phyloP scores from a whole-genome alignment of 30 jellyfish, hydroid and myxozoan species.

The Rhopilema esculentum region DNA sequence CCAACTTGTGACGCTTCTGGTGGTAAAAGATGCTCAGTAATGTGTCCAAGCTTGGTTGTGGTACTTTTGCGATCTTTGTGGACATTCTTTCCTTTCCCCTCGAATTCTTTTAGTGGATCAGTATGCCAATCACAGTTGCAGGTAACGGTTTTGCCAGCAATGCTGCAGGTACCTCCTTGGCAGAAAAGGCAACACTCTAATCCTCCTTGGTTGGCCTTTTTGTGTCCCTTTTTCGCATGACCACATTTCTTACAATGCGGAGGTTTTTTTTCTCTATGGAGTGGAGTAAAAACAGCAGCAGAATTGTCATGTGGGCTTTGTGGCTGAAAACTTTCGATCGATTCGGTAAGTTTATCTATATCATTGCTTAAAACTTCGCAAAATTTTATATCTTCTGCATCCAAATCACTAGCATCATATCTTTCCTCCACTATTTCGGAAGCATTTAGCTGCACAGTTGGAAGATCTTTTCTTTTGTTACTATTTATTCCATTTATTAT shows the following conservation, averaged over 20 bases:
- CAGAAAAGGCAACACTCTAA: constrained; percentile 13
- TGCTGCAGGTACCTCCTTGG: not conserved
- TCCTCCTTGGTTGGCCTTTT: constrained; percentile 3
- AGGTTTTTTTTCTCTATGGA: not conserved
- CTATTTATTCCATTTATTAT: not conserved
- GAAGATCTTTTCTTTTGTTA: not conserved
- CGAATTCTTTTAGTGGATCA: not conserved
- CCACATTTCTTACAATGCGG: constrained; percentile 20
- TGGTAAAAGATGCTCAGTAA: not conserved
- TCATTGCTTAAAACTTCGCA: not conserved
- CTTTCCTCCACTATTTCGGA: not conserved
- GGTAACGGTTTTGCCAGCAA: not conserved
- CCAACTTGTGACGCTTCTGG: constrained; percentile 6
- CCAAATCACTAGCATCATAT: not conserved
- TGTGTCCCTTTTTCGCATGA: constrained; percentile 8
- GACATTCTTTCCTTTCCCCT: not conserved
- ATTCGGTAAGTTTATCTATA: not conserved
- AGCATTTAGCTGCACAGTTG: not conserved
- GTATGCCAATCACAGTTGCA: constrained; percentile 36
- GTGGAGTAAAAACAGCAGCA: not conserved
- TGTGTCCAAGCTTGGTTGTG: not conserved
- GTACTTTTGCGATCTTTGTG: not conserved
- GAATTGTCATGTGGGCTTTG: not conserved
- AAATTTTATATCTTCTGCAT: not conserved
- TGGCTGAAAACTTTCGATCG: not conserved